These are phyloP conservation scores for Oscarella lobularis DNA, from an alignment of 37 sponge, comb jelly and placozoan genomes.

Conservation along the genomic window DNA sequence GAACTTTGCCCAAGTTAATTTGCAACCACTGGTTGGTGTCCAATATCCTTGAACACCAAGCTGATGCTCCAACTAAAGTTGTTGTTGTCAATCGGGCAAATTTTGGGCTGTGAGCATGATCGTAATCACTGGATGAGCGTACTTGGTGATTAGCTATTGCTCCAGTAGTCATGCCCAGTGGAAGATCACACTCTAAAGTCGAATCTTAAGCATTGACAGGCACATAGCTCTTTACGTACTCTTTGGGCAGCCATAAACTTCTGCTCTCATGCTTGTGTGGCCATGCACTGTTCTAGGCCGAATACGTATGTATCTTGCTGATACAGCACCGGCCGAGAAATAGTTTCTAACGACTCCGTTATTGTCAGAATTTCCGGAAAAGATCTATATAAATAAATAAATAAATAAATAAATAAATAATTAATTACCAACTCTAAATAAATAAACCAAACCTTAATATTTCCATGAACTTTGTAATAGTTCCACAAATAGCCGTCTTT, in stretches of 20 bases:
- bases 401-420: too few relatives aligned
- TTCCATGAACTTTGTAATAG: neutral
- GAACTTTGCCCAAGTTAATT: neutral
- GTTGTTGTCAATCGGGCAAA: too few relatives aligned
- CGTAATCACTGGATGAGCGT: neutral
- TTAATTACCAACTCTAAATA: too few relatives aligned
- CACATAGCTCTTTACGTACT: neutral
- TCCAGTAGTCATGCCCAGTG: conserved; percentile 2
- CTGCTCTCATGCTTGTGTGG: neutral
- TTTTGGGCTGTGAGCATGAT: neutral
- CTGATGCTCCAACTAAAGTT: neutral
- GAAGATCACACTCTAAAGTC: neutral
- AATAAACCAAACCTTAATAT: neutral
- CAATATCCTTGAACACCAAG: neutral
- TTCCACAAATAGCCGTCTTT: neutral
- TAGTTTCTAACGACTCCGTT: neutral
- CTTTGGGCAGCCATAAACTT: neutral
- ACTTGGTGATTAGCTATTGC: neutral
- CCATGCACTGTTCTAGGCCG: neutral
- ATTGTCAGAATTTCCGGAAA: neutral
- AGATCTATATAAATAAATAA: neutral
- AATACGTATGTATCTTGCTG: neutral
- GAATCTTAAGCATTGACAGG: neutral
- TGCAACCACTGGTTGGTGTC: neutral
- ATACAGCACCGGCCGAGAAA: neutral